Evolutionary conservation across 1,140 invertebrate species (phyloP).

Genomic region (Rhagoletis zephyria): DNA sequence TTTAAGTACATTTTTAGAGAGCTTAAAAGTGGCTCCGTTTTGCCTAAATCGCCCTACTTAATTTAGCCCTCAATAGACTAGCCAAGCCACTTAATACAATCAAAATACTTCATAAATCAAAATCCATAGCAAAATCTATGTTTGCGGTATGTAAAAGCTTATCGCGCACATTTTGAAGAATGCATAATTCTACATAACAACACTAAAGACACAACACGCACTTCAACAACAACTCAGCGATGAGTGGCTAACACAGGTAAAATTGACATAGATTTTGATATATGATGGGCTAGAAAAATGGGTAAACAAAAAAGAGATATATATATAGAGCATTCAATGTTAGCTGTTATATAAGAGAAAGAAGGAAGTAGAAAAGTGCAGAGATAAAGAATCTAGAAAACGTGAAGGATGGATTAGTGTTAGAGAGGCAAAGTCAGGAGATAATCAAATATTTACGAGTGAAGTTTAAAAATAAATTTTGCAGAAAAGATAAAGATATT

Average conservation of each 20-base stretch:
- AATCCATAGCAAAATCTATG: conserved; percentile 26
- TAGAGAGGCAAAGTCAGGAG: no score
- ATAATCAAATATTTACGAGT: no score
- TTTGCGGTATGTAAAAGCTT: not conserved
- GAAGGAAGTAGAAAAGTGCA: no score
- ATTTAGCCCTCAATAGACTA: not conserved
- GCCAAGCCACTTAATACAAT: conserved; percentile 24
- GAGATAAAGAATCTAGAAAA: no score
- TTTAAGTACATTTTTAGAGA: not conserved
- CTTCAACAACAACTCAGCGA: conserved; percentile 53
- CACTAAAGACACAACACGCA: conserved; percentile 15
- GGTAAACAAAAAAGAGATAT: not conserved
- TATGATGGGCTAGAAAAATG: conserved; percentile 41
- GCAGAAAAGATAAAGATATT: no score
- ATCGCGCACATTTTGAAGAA: conserved; percentile 20
- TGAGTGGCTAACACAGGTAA: conserved; percentile 71
- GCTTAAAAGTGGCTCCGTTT: not conserved
- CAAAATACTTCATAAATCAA: conserved; percentile 47
- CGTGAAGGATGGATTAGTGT: no score
- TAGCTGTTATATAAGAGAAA: not conserved
- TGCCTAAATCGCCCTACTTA: conserved; percentile 2
- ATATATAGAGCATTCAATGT: not conserved
- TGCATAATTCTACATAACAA: conserved; percentile 2
- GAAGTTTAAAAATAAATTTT: no score
- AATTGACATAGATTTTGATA: conserved; percentile 71